phyloP scores from a whole-genome alignment of 2,888 invertebrate species.

The Drosophila kuntzei region DNA sequence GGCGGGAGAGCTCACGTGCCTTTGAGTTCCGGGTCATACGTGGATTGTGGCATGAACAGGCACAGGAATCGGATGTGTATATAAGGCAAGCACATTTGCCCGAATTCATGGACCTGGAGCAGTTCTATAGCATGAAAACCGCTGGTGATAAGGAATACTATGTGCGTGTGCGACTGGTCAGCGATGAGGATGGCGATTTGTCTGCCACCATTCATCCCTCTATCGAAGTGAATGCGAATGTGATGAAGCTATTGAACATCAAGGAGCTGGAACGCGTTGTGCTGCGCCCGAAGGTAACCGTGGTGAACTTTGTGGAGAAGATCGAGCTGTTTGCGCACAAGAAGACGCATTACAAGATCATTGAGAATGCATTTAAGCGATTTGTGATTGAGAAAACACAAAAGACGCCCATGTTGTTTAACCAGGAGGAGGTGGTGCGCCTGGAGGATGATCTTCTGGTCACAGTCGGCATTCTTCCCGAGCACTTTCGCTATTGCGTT shows the following conservation, averaged over 20 bases:
- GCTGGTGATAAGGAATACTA: constrained; percentile 81
- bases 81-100: constrained; percentile 83
- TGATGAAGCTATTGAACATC: constrained; percentile 83
- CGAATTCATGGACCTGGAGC: constrained; percentile 83
- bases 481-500: constrained; percentile 84
- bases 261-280: constrained; percentile 83
- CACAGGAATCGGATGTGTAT: constrained; percentile 84
- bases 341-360: constrained; percentile 84
- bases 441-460: constrained; percentile 82
- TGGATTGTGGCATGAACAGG: constrained; percentile 81
- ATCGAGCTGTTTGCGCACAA: constrained; percentile 84
- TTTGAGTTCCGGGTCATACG: constrained; percentile 84
- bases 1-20: constrained; percentile 78
- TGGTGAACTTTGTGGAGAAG: constrained; percentile 85
- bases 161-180: constrained; percentile 77
- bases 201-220: constrained; percentile 83
- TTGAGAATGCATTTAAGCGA: constrained; percentile 85
- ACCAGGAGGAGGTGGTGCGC: constrained; percentile 85
- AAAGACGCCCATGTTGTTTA: constrained; percentile 80
- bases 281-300: constrained; percentile 82
- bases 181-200: constrained; percentile 70
- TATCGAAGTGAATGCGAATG: constrained; percentile 84
- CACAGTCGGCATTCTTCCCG: constrained; percentile 84
- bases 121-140: constrained; percentile 81
- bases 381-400: constrained; percentile 83